Percentiles rank a stretch among this genome's conserved stretches.
Evolutionary conservation across 2,888 invertebrate species (phyloP).

Genomic region (Anoplius nigerrimus): DNA sequence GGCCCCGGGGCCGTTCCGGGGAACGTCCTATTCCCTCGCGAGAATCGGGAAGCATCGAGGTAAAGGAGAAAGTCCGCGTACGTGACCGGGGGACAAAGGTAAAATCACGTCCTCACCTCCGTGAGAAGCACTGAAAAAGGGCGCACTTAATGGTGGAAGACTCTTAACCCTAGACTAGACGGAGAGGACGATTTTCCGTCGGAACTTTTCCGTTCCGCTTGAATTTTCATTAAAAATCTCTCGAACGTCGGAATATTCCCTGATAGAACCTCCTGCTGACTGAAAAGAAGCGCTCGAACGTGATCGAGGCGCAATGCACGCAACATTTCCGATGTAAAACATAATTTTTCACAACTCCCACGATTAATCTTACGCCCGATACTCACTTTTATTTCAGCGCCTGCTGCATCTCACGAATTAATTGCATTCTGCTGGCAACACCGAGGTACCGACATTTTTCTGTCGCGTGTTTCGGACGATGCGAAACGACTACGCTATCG

Average conservation of each 20-base stretch:
- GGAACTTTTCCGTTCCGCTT: slow-evolving; percentile 31
- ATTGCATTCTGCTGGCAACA: too few relatives aligned
- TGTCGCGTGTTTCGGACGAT: too few relatives aligned
- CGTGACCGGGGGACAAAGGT: slow-evolving; percentile 58
- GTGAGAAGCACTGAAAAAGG: slow-evolving; percentile 42
- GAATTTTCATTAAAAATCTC: slow-evolving; percentile 51
- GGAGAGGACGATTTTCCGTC: slow-evolving; percentile 26
- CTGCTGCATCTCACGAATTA: too few relatives aligned
- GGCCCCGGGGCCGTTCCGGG: slow-evolving; percentile 34
- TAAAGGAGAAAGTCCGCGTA: slow-evolving; percentile 49
- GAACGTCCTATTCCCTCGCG: slow-evolving; percentile 48
- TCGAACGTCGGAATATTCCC: slow-evolving; percentile 43
- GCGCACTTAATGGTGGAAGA: slow-evolving; percentile 50
- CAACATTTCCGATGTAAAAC: too few relatives aligned
- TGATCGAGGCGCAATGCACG: neutral
- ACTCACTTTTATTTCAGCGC: too few relatives aligned
- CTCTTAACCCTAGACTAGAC: slow-evolving; percentile 50
- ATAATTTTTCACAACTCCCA: neutral
- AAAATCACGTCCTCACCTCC: slow-evolving; percentile 54
- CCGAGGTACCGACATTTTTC: too few relatives aligned
- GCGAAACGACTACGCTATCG: too few relatives aligned
- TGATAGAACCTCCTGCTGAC: slow-evolving; percentile 14
- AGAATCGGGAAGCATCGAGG: slow-evolving; percentile 45
- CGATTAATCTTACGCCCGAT: neutral
- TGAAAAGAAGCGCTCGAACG: slow-evolving; percentile 30